Evolutionary conservation across 2,797 vertebrate species (phyloP), one percentile per base, ranked within the genome.

Genomic region (Galago senegalensis): DNA sequence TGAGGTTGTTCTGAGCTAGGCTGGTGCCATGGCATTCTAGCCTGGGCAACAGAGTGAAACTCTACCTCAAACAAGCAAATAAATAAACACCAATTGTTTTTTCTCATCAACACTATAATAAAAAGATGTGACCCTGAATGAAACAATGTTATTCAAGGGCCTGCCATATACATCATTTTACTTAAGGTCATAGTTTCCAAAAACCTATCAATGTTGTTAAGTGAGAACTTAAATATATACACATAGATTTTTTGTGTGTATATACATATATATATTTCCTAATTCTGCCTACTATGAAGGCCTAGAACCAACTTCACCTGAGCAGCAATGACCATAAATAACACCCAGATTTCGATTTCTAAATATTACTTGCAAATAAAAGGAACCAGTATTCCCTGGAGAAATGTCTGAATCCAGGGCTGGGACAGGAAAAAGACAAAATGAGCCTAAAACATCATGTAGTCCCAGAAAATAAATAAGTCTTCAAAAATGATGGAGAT

Each of bases 321-420:
- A 88, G 69, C n/a, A 77, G 60, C 31, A 49, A 70, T 60, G 25
- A 76, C 40, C 2, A 75, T 8, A 69, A 73, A 1, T 7, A 63
- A 56, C 20, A 81, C 17, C 3, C 49, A 90, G 31, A 87, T 81
- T 82, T 73, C 85, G 58, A 88, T 76, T 89, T 89, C n/a, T 76
- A 94, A 88, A 76, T 56, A 80, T 10, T 34, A 89, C 60, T 60
- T 83, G 12, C 37, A 72, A 63, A 91, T 29, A 40, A 85, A 89
- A 69, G 7, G 27, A 89, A 93, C 21, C 21, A 73, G 37, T 34
- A 13, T 75, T 75, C 10, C 46, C 75, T 72, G 60, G 49, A 91
- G 79, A 88, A 91, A 88, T 72, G 70, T 84, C 37, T 79, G 20
- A 92, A 89, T 80, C 16, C 29, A 84, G 49, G 58, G 65, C 3